phyloP scores from a whole-genome alignment of 2,113 vertebrate species.

The Esox niger region DNA sequence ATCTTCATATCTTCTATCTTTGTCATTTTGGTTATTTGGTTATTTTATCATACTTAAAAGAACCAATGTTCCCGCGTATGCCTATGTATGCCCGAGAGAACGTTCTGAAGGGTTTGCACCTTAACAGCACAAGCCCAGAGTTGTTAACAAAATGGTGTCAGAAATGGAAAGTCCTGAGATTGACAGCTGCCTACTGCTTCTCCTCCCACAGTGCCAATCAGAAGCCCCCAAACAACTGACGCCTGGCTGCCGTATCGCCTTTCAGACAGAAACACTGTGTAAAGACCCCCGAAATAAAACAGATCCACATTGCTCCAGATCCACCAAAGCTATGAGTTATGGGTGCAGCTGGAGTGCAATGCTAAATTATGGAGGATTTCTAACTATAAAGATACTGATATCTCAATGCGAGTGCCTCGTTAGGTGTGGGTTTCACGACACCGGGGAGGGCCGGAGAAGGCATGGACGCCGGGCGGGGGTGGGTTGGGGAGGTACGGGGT shows the following conservation, averaged over 20 bases:
- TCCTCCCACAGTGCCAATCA: conserved; percentile 40
- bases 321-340: conserved; percentile 63
- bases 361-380: conserved; percentile 63
- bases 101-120: conserved; percentile 16
- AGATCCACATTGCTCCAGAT: conserved; percentile 46
- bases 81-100: background rate
- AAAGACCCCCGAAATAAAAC: conserved; percentile 55
- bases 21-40: too few species aligned
- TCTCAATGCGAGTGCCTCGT: conserved; percentile 59
- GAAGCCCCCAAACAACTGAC: background rate
- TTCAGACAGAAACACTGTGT: conserved; percentile 51
- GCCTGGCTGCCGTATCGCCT: conserved; percentile 38
- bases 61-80: too few species aligned
- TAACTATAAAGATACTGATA: conserved; percentile 73
- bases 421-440: conserved; percentile 55
- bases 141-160: conserved; percentile 43
- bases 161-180: conserved; percentile 49
- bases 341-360: conserved; percentile 59
- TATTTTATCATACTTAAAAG: background rate
- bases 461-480: conserved; percentile 28
- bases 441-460: conserved; percentile 24
- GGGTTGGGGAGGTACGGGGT: conserved; percentile 10
- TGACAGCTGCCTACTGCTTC: conserved; percentile 38
- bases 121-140: conserved; percentile 6
- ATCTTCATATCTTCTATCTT: background rate